These are phyloP conservation scores for Drosophila mayri DNA, from an alignment of 1,140 invertebrate species.

Conservation along the genomic window DNA sequence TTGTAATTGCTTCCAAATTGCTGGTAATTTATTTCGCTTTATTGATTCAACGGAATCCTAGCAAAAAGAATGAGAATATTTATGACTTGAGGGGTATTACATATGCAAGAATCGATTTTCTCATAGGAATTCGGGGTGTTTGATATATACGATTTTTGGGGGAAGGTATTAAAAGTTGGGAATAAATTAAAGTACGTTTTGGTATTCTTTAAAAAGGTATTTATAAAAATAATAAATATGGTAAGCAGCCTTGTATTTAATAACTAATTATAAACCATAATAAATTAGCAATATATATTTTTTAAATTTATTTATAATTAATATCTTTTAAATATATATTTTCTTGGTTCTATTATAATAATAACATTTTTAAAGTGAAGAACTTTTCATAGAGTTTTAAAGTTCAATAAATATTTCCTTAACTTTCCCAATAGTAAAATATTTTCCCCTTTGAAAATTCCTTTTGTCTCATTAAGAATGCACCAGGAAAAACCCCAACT, in stretches of 20 bases:
- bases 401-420: not conserved
- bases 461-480: not conserved
- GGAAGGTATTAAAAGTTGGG: not conserved
- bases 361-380: not conserved
- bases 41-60: slow-evolving; percentile 13
- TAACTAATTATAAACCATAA: no score
- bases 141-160: not conserved
- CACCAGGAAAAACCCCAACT: not conserved
- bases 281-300: no score
- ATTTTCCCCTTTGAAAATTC: not conserved
- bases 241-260: not conserved
- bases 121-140: not conserved
- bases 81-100: slow-evolving; percentile 2
- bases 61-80: slow-evolving; percentile 22
- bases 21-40: slow-evolving; percentile 28
- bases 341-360: no score
- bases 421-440: not conserved
- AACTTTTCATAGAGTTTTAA: no score
- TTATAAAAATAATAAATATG: not conserved
- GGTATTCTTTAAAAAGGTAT: not conserved
- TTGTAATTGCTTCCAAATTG: slow-evolving; percentile 27
- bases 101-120: slow-evolving; percentile 2
- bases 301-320: no score
- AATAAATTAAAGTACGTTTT: not conserved
- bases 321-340: no score